Evolutionary conservation across 1,140 invertebrate genomes (phyloP).

Genomic region (Asbolus verrucosus): DNA sequence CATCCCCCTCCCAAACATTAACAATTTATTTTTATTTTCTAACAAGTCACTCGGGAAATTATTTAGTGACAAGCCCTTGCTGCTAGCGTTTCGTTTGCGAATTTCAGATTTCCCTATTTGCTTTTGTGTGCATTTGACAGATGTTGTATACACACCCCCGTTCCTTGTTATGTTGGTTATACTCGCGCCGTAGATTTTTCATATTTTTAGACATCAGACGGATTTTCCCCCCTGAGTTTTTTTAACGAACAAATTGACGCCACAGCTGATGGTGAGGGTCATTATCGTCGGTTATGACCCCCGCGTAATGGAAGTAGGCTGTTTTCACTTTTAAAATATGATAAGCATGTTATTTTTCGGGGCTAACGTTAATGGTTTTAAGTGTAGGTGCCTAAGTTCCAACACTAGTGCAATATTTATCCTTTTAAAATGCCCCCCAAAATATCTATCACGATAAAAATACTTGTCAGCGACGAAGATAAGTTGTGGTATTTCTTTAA

Average conservation of each 20-base stretch:
- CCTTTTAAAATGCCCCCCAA: neutral
- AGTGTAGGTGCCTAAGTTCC: neutral
- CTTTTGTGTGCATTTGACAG: slow-evolving; percentile 19
- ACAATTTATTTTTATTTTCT: slow-evolving; percentile 22
- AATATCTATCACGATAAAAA: slow-evolving; percentile 2
- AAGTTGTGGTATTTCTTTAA: slow-evolving; percentile 1
- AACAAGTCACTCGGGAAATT: slow-evolving; percentile 21
- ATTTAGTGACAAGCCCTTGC: slow-evolving; percentile 16
- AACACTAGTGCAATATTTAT: neutral
- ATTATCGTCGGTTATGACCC: slow-evolving; percentile 23
- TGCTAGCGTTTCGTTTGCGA: neutral
- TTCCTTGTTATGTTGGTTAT: neutral
- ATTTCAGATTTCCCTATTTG: slow-evolving; percentile 1
- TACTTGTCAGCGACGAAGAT: neutral
- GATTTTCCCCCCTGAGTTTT: slow-evolving; percentile 7
- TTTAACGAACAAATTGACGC: slow-evolving; percentile 2
- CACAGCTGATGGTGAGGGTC: neutral
- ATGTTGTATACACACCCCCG: slow-evolving; percentile 17
- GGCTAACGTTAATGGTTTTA: slow-evolving; percentile 6
- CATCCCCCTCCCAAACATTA: neutral
- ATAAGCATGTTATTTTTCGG: slow-evolving; percentile 15
- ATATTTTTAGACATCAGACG: slow-evolving; percentile 15
- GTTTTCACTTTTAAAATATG: slow-evolving; percentile 21
- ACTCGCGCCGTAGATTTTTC: slow-evolving; percentile 1
- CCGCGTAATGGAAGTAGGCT: slow-evolving; percentile 23